Evolutionary conservation across 2,113 vertebrate genomes (phyloP).

Genomic region (Actenoides lindsayi): DNA sequence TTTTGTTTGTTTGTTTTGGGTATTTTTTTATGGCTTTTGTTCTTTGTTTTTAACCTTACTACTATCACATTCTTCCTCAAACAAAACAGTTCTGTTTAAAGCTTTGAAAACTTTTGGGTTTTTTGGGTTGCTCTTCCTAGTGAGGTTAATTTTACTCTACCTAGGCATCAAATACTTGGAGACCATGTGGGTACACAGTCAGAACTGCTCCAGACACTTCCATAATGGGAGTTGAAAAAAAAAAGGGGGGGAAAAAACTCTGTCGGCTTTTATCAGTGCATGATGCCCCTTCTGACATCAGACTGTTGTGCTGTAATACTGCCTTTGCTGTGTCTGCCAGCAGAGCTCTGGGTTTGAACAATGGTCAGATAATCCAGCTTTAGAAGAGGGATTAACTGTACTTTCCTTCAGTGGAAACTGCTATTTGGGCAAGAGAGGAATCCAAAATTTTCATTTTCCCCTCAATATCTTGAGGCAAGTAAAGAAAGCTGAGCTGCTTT

Average conservation of each 20-base stretch:
- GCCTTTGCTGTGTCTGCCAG: conserved; percentile 40
- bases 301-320: conserved; percentile 26
- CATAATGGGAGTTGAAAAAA: background rate
- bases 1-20: background rate
- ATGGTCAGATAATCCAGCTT: conserved; percentile 68
- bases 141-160: background rate
- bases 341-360: conserved; percentile 53
- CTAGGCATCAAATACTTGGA: background rate
- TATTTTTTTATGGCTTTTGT: background rate
- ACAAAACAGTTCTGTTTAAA: background rate
- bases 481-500: background rate
- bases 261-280: background rate
- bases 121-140: background rate
- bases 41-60: background rate
- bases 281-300: conserved; percentile 45
- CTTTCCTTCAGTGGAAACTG: conserved; percentile 57
- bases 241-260: no score
- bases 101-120: background rate
- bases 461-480: conserved; percentile 29
- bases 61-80: background rate
- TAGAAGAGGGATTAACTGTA: conserved; percentile 75
- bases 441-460: conserved; percentile 30
- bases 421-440: conserved; percentile 48
- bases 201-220: background rate
- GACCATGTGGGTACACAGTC: background rate